Base-by-base conservation (phyloP, 2,888 invertebrate species). In the Vanessa cardui region DNA sequence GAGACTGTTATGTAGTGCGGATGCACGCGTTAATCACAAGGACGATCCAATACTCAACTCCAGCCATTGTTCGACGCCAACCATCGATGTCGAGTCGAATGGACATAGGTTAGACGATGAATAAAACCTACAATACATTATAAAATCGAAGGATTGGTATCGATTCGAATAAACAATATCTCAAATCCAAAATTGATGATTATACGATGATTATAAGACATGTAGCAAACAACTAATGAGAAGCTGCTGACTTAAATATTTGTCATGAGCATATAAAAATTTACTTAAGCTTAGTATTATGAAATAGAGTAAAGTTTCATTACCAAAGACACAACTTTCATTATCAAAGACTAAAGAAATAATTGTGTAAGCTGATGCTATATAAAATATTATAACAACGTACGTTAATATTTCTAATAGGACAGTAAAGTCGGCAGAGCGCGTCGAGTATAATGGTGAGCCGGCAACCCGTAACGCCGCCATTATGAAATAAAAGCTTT, bases 371-470 rank as follows among this genome's bases (percentile, higher is more conserved):
- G 70, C 59, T 62, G 31, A 46, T 62, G 59, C 21, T 74, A 67
- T 70, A 69, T 80, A 79, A 77, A 77, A 80, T 80, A 79, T 66
- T 39, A 56, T 78, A 76, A 74, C 68, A 72, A 77, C 74, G 77
- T 83, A 86, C 85, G 86, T 88, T 86, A 80, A 80, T 83, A 81
- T 83, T 75, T 80, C 80, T 86, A 88, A 89, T 89, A 87, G 89
- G 86, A 90, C 86, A 87, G 86, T 84, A 84, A 83, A 87, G 71
- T 75, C 90, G 85, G 74, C 88, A 82, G 83, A 89, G 82, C 91
- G 85, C 76, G 73, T 78, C 85, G 76, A 77, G 76, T 73, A 85
- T 89, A 87, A 89, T 89, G 85, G 85, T 81, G 76, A 81, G 75
- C 76, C 83, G 86, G 76, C 86, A 83, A 81, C 80, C 82, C 87